These are phyloP conservation scores for Oryzias javanicus DNA, from an alignment of 2,113 vertebrate species.

Conservation along the genomic window DNA sequence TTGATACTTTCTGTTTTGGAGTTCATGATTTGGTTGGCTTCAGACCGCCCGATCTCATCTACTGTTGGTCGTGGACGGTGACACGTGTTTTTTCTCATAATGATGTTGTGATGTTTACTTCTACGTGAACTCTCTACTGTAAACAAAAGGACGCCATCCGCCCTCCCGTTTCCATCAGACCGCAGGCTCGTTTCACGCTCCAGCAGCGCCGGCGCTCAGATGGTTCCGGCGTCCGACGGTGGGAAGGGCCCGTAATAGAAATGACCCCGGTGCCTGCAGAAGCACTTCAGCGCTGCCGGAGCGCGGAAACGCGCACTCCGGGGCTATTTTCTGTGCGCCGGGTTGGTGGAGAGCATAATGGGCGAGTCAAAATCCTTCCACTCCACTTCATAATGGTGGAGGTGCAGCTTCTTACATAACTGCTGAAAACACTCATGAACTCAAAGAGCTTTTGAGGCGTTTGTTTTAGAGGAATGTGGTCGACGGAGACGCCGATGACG, in stretches of 20 bases:
- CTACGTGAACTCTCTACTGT: no score
- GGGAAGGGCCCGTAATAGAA: neutral
- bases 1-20: no score
- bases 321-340: neutral
- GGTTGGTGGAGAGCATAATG: slow-evolving; percentile 15
- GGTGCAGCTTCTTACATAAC: slow-evolving; percentile 9
- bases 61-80: no score
- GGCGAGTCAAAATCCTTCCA: slow-evolving; percentile 13
- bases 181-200: neutral
- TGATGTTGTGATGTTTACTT: no score
- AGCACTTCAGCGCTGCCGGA: neutral
- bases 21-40: no score
- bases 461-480: no score
- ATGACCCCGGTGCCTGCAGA: neutral
- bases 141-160: no score
- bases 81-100: no score
- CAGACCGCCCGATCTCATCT: no score
- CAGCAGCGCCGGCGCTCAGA: neutral
- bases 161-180: no score
- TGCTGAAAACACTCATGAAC: neutral
- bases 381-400: slow-evolving; percentile 6
- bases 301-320: neutral
- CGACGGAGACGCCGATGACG: no score
- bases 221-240: neutral
- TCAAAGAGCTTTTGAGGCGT: no score